These are phyloP conservation scores for Notodonta dromedarius DNA, from an alignment of 2,888 invertebrate species.

Conservation along the genomic window DNA sequence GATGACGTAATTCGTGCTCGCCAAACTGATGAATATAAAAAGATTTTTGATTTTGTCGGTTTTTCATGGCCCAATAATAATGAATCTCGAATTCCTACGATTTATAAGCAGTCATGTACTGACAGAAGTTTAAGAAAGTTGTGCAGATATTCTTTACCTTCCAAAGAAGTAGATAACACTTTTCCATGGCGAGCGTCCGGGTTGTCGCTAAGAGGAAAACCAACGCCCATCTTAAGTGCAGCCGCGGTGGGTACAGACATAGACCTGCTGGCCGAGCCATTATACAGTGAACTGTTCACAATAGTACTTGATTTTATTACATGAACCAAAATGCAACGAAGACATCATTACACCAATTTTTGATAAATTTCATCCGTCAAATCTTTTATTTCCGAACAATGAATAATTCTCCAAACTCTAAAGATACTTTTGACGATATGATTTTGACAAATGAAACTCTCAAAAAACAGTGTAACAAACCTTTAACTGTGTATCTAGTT, in stretches of 20 bases:
- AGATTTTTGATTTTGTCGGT: too few species aligned
- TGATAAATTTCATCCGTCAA: background rate
- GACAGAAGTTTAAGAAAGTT: background rate
- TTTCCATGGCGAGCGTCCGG: conserved; percentile 89
- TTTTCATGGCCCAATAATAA: too few species aligned
- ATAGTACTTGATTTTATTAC: conserved; percentile 7
- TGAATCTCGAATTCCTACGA: too few species aligned
- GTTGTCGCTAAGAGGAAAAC: conserved; percentile 90
- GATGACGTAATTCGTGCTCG: too few species aligned
- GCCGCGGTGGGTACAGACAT: conserved; percentile 92
- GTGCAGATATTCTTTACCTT: conserved; percentile 69
- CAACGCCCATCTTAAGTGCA: conserved; percentile 93
- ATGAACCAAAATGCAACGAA: background rate
- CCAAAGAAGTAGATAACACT: conserved; percentile 84
- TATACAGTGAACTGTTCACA: conserved; percentile 53
- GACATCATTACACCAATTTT: background rate
- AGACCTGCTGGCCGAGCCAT: conserved; percentile 82
- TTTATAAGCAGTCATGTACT: too few species aligned
- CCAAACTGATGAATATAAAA: too few species aligned
- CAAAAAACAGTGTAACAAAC: background rate
- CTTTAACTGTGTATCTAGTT: background rate
- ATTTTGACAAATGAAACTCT: background rate
- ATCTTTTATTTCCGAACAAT: background rate
- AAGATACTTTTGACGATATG: background rate
- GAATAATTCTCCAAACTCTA: too few species aligned